Evolutionary conservation across 2,888 invertebrate species (phyloP).

Genomic region (Deroplatys truncata): DNA sequence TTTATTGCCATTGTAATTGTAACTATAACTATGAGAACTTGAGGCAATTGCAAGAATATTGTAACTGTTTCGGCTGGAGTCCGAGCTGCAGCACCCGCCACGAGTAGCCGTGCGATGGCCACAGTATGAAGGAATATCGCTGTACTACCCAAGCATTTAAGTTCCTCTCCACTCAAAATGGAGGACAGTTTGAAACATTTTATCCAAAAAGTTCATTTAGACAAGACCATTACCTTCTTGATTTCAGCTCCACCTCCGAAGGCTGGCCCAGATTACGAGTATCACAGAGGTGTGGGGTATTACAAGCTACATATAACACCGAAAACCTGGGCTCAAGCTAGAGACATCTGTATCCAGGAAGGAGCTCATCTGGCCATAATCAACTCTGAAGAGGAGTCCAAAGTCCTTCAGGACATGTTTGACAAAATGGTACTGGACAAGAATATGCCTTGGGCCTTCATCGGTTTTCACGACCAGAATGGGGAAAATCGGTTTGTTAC

Average conservation of each 20-base stretch:
- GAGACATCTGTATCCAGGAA: not conserved
- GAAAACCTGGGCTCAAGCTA: not conserved
- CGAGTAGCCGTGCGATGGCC: no score
- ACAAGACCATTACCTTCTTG: no score
- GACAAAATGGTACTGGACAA: not conserved
- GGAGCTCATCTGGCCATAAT: not conserved
- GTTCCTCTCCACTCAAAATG: no score
- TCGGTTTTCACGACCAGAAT: not conserved
- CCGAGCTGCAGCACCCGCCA: no score
- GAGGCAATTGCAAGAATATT: no score
- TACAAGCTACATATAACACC: not conserved
- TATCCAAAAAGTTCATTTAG: no score
- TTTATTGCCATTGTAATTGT: no score
- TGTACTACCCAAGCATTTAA: no score
- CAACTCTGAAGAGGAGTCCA: not conserved
- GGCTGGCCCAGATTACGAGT: not conserved
- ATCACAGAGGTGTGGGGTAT: not conserved
- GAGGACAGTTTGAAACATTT: no score
- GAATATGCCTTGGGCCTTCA: not conserved
- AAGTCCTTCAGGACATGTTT: not conserved
- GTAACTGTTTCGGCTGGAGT: no score
- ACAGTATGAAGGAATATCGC: no score
- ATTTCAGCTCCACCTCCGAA: not conserved
- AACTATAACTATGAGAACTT: no score
- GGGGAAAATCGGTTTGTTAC: not conserved